Base-by-base conservation (phyloP, 2,888 invertebrate genomes). In the Oscheius myriophilus region DNA sequence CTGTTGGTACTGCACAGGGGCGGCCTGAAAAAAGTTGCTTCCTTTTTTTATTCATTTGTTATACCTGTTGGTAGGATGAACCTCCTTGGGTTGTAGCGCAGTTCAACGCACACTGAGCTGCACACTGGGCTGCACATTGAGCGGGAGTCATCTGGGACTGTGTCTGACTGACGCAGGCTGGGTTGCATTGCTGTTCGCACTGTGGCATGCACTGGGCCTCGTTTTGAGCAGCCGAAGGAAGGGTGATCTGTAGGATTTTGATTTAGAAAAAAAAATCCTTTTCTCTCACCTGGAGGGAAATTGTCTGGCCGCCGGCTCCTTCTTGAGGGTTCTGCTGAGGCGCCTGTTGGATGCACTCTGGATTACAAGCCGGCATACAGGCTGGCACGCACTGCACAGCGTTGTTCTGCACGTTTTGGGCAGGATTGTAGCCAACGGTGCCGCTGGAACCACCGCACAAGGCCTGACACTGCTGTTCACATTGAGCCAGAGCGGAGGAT, bases 111-210 rank as follows among this genome's bases (percentile, higher is more conserved):
- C 72, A 72, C 26, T 72, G 72, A 26, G 57, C 45, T n/a, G 57
- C 57, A 62, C 70, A 73, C 25, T n/a, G n/a, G n/a, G 42, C 68
- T 41, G 69, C 59, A 63, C 73, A 73, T 46, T 73, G 73, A 7
- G 71, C 66, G 11, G 33, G 52, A 49, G 71, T 67, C 39, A 61
- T 61, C 53, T 69, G 71, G 23, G 55, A 43, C 54, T 66, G 52
- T 1, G 63, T 45, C 41, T 57, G 59, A 21, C 55, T 61, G 41
- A 53, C 66, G 33, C 75, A 75, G 49, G 67, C 59, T 23, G 62
- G 58, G 41, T 67, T 66, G 70, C 67, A 69, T n/a, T 69, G 64
- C n/a, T 69, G 46, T 63, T 72, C 68, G 41, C 76, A 77, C 39
- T 72, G 72, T 53, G 68, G 74, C 23, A 57, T 62, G 26, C 76